Base-by-base conservation (phyloP, 2,797 vertebrate genomes). In the Paramormyrops hopkinsi region DNA sequence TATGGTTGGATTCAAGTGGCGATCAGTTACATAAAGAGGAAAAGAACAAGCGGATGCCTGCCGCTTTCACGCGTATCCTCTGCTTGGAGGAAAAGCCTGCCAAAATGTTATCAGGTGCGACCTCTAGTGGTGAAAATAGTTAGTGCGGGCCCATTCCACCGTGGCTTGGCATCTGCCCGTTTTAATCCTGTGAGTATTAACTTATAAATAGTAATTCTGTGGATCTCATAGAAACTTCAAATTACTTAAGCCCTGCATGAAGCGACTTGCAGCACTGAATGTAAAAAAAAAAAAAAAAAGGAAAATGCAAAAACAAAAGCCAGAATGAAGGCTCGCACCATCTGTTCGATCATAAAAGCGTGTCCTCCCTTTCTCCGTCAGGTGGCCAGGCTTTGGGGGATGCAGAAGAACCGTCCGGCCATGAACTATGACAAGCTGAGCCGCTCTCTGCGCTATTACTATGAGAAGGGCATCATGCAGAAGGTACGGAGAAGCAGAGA, bases 351-450 rank as follows among this genome's bases (percentile, higher is more conserved):
- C 54, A 69, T 25, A 56, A 88, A 69, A 62, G 53, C 17, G 17
- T 87, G 37, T 37, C 44, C 65, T 33, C 33, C 85, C 29, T 86
- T 53, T 9, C 22, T 89, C 69, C 88, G 62, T 25, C 95, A 99
- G 98, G 98, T 99, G 2, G 98, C 98, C 93, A 95, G 98, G 94
- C 97, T 99, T 76, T 99, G 98, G 98, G 98, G 98, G n/a, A 98
- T 99, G 96, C 98, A 99, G 94, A 99, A 99, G 96, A 99, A 99
- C 95, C 97, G 98, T 92, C 98, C 98, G 22, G 98, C 98, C 95
- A 99, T 99, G 98, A 99, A 99, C 94, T 99, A 99, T 0, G 98
- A 99, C 97, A 99, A 99, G 94, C 95, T 99, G 93, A 99, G 98
- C 89, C 97, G 98, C 51, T 99, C 98, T 0, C 97, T 99, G 90